Percentiles rank a stretch among this genome's conserved stretches.
Conservation (phyloP, 2,797 vertebrate species). For the Brachymystax lenok region DNA sequence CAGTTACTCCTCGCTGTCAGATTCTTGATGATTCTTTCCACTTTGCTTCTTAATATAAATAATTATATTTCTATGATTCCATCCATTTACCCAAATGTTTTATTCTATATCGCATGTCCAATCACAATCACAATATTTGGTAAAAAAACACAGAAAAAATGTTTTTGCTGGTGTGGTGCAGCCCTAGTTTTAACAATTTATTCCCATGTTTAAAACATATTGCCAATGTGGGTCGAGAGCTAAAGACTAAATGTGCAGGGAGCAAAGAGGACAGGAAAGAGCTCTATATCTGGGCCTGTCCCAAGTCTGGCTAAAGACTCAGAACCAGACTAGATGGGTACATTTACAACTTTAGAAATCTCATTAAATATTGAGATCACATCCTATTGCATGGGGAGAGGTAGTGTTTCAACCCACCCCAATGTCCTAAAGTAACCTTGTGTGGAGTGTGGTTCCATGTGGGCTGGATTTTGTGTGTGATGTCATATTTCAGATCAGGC, state of each 20-base stretch:
- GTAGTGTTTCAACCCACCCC: conserved; percentile 23
- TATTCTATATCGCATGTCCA: too few relatives aligned
- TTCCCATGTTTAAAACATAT: conserved; percentile 21
- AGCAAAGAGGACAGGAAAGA: not conserved
- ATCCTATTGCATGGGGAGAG: conserved; percentile 20
- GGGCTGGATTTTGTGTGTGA: conserved; percentile 50
- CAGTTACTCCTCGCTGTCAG: too few relatives aligned
- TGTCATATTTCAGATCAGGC: conserved; percentile 63
- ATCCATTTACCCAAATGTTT: too few relatives aligned
- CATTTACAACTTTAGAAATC: not conserved
- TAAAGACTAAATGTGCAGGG: not conserved
- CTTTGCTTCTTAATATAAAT: too few relatives aligned
- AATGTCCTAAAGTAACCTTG: conserved; percentile 53
- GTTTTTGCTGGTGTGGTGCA: too few relatives aligned
- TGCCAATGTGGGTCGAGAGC: not conserved
- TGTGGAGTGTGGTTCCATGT: conserved; percentile 16
- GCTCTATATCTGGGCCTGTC: not conserved
- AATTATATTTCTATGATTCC: too few relatives aligned
- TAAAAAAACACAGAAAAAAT: too few relatives aligned
- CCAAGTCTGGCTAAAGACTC: too few relatives aligned
- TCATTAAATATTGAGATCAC: conserved; percentile 8
- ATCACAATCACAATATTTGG: too few relatives aligned
- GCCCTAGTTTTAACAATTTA: not conserved
- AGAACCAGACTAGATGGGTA: not conserved
- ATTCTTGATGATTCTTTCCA: too few relatives aligned